Evolutionary conservation across 1,140 invertebrate genomes (phyloP), one percentile per base, ranked within the genome.

Genomic region (Brachionus rubens): DNA sequence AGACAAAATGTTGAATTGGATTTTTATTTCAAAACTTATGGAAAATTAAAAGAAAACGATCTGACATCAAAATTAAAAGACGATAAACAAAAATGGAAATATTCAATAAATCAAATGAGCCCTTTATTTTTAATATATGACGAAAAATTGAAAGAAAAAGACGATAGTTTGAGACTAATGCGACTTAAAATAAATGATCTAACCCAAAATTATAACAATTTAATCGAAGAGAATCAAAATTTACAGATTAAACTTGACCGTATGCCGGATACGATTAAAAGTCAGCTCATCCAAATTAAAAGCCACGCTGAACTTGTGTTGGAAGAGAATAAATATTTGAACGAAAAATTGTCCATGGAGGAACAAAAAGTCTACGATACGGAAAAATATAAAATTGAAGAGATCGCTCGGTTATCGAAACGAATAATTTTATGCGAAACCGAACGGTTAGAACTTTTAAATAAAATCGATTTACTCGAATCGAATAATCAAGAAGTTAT

Each of bases 71-170:
- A 36, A 36, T 33, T 36, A 3, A 6, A 28, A 36, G 54, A 59
- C 5, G 54, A 59, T 19, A 59, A 59, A 36, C 33, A 59, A 19
- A 59, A 43, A 65, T 65, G 59, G 59, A 65, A 41, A 65, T 21
- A 41, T 21, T 65, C 59, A 21, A 16, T 43, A 5, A 65, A 41
- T 26, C 59, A 65, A 3, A 10, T 65, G 1, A 24, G 36, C 12
- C 59, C 59, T 43, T 46, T 65, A n/a, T 65, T 72, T 50, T 36
- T 33, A 19, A 54, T 72, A 3, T 72, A 72, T 40, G 68, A 72
- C 24, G 16, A 48, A 48, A 72, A 72, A 33, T n/a, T 72, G 1
- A n/a, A 72, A 24, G 28, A 72, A 54, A 48, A 54, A 72, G 68
- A 72, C n/a, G 46, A 72, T 19, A 28, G n/a, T 9, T 41, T 72